A percentile compares a stretch with the other conserved stretches of the same genome.
phyloP scores from a whole-genome alignment of 2,113 vertebrate genomes.

The Candoia aspera region DNA sequence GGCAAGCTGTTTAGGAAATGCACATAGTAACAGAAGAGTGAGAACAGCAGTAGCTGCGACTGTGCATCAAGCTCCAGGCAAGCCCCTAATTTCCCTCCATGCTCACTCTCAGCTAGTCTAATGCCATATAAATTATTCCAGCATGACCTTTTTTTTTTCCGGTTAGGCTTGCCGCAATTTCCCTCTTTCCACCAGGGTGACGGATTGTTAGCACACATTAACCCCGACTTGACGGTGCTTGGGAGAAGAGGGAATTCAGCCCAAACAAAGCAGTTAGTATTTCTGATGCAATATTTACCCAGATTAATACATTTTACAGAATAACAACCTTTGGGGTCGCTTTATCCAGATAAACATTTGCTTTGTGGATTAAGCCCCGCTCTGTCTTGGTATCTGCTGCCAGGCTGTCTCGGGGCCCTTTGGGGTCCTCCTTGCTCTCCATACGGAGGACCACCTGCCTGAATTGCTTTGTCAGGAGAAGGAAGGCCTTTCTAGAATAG shows the following conservation, averaged over 20 bases:
- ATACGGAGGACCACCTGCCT: conserved; percentile 53
- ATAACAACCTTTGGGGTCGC: conserved; percentile 61
- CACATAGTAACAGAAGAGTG: neutral
- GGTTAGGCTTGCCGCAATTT: neutral
- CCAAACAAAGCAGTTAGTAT: conserved; percentile 51
- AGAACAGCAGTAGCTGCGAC: neutral
- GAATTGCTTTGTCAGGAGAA: conserved; percentile 44
- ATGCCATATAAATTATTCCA: neutral
- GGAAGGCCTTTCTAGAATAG: neutral
- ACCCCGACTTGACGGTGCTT: conserved; percentile 29
- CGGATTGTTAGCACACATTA: conserved; percentile 36
- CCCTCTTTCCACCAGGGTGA: neutral
- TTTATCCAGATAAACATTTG: conserved; percentile 67
- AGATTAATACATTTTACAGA: conserved; percentile 70
- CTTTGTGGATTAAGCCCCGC: conserved; percentile 64
- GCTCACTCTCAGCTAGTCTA: neutral
- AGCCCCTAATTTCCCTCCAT: neutral
- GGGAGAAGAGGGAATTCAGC: conserved; percentile 38
- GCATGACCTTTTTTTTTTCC: neutral
- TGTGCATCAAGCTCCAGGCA: neutral
- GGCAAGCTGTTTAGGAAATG: neutral
- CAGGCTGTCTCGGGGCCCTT: neutral
- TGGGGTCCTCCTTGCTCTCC: conserved; percentile 24
- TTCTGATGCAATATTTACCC: conserved; percentile 67
- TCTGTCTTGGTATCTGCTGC: conserved; percentile 60